phyloP scores from a whole-genome alignment of 2,888 invertebrate species.

The Catocala fraxini region DNA sequence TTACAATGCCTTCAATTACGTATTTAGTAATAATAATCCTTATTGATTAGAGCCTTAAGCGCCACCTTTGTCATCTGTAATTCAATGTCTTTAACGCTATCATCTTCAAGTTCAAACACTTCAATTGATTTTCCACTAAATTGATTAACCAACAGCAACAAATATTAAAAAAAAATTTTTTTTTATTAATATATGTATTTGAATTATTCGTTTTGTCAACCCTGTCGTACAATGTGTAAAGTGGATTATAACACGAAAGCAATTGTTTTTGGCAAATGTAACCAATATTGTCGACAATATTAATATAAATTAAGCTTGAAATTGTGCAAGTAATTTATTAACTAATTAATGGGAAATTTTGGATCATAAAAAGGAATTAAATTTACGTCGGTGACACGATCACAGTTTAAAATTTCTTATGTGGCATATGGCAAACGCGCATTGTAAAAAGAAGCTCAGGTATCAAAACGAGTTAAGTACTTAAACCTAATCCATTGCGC shows the following conservation, averaged over 20 bases:
- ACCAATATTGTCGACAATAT: constrained; percentile 36
- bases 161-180: too few relatives aligned
- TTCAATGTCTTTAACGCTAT: too few relatives aligned
- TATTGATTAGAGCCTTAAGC: too few relatives aligned
- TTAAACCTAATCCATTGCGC: constrained; percentile 29
- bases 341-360: constrained; percentile 22
- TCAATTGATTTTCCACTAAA: too few relatives aligned
- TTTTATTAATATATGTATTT: too few relatives aligned
- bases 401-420: constrained; percentile 52
- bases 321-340: constrained; percentile 25
- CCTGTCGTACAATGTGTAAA: constrained; percentile 42
- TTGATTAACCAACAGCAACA: too few relatives aligned
- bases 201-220: constrained; percentile 31
- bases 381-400: constrained; percentile 39
- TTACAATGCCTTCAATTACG: too few relatives aligned
- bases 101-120: too few relatives aligned
- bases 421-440: constrained; percentile 64
- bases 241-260: constrained; percentile 44
- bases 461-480: constrained; percentile 32
- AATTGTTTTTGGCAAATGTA: constrained; percentile 49
- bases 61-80: too few relatives aligned
- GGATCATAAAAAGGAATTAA: constrained; percentile 31
- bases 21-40: too few relatives aligned
- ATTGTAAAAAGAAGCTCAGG: constrained; percentile 38
- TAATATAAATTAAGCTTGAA: constrained; percentile 11